Conservation (phyloP, 2,888 invertebrate genomes). For the Nomada fucata region DNA sequence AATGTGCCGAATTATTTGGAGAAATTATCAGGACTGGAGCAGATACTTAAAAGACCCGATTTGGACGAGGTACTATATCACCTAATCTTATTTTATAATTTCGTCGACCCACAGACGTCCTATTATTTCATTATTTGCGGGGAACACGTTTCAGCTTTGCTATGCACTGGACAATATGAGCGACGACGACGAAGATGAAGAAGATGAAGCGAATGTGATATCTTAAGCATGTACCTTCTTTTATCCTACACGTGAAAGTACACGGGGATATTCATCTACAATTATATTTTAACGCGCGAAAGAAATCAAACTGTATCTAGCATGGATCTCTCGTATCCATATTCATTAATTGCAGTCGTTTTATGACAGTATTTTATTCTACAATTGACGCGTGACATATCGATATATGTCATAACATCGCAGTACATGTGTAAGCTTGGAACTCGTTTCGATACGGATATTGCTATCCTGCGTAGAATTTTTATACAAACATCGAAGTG, state of each 20-base stretch:
- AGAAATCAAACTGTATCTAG: background rate
- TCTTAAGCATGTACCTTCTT: constrained; percentile 13
- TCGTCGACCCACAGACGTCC: no score
- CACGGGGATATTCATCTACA: background rate
- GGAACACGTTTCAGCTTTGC: constrained; percentile 75
- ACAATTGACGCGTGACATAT: constrained; percentile 21
- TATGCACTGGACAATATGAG: constrained; percentile 77
- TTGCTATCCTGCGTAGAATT: constrained; percentile 18
- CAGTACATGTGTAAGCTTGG: background rate
- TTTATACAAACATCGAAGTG: constrained; percentile 25
- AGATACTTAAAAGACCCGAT: constrained; percentile 79
- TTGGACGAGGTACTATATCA: constrained; percentile 79
- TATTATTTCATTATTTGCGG: background rate
- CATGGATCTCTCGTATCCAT: background rate
- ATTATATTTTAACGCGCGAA: constrained; percentile 9
- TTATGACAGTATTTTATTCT: constrained; percentile 23
- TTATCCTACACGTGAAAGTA: background rate
- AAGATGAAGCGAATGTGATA: constrained; percentile 13
- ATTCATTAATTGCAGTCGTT: background rate
- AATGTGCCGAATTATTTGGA: constrained; percentile 87
- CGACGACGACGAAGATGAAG: constrained; percentile 70
- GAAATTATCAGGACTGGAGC: constrained; percentile 87
- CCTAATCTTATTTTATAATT: background rate
- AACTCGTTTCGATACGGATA: background rate
- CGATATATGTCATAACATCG: constrained; percentile 1